These are phyloP conservation scores for Phoxinus phoxinus DNA, from an alignment of 2,113 vertebrate species.

Conservation along the genomic window DNA sequence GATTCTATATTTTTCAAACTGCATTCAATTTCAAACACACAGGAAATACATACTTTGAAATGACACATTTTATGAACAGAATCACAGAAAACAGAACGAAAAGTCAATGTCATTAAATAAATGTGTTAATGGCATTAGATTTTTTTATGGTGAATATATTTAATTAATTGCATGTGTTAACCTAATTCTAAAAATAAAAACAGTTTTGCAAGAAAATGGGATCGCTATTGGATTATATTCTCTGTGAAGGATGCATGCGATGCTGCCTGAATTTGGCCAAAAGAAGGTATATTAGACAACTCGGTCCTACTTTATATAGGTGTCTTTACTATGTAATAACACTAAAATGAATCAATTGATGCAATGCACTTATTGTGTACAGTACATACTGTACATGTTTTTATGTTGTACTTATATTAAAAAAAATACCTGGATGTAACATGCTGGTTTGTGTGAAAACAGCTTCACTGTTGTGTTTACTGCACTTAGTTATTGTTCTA, in stretches of 20 bases:
- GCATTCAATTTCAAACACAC: not conserved
- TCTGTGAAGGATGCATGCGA: not conserved
- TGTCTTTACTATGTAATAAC: too few relatives aligned
- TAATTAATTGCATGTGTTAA: not conserved
- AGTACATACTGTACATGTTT: too few relatives aligned
- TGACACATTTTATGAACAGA: not conserved
- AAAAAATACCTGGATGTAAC: too few relatives aligned
- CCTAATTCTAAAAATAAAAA: not conserved
- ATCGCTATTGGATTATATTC: not conserved
- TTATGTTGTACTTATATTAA: too few relatives aligned
- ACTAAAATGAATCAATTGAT: too few relatives aligned
- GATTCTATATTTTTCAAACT: not conserved
- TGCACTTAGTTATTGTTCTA: too few relatives aligned
- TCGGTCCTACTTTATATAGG: too few relatives aligned
- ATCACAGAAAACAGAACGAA: not conserved
- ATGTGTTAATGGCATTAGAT: not conserved
- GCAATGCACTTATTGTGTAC: too few relatives aligned
- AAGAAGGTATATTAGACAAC: not conserved
- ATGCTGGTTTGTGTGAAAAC: too few relatives aligned
- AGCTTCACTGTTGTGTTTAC: too few relatives aligned
- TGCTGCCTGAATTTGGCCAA: not conserved
- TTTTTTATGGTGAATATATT: not conserved
- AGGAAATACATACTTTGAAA: not conserved
- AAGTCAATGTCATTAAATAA: not conserved
- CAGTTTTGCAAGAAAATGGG: not conserved